Percentiles rank a stretch among this genome's conserved stretches.
Conservation (phyloP, 92 coral and sea anemone species). For the Parazoanthus swiftii region DNA sequence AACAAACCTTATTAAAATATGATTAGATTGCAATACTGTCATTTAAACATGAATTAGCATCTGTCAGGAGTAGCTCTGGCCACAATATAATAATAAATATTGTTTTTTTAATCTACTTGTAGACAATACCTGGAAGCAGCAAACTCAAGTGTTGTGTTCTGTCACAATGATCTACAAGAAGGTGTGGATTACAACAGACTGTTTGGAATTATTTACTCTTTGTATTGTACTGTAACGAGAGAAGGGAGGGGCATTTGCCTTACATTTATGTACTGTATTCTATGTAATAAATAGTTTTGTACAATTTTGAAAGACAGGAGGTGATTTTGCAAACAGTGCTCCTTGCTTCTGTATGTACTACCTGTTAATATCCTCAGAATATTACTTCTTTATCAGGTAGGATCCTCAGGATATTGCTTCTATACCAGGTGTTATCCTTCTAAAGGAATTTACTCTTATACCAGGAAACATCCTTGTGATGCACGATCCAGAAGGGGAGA, state of each 20-base stretch:
- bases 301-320: no score
- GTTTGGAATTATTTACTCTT: no score
- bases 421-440: neutral
- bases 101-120: neutral
- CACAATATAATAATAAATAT: no score
- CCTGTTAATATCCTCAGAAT: no score
- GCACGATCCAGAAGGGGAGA: slow-evolving; percentile 48
- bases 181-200: slow-evolving; percentile 38
- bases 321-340: no score
- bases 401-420: neutral
- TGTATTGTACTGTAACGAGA: neutral
- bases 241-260: neutral
- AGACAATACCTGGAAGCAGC: slow-evolving; percentile 52
- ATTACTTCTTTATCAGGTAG: neutral
- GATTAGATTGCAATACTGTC: no score
- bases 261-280: neutral
- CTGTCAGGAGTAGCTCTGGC: no score
- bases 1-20: no score
- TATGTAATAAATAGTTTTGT: no score
- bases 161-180: slow-evolving; percentile 94
- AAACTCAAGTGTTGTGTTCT: slow-evolving; percentile 74
- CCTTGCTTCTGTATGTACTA: no score
- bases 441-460: neutral
- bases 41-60: no score
- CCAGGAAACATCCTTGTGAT: slow-evolving; percentile 80